Evolutionary conservation across 2,888 invertebrate genomes (phyloP).

Genomic region (Troides aeacus): DNA sequence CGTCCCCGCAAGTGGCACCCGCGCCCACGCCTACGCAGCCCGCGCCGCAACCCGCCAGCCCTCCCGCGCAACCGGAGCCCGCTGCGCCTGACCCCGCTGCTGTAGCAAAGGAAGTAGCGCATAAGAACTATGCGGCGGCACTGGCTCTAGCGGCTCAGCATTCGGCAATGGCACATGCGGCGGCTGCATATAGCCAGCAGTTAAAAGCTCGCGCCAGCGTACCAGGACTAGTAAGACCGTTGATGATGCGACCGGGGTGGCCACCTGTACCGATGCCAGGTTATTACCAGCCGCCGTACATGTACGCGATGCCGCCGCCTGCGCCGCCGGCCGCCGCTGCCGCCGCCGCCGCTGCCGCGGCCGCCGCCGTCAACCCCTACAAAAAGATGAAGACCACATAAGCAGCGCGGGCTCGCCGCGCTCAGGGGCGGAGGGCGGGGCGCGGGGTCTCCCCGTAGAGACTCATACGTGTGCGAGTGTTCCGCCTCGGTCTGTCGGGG

Average conservation of each 20-base stretch:
- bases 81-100: slow-evolving; percentile 81
- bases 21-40: slow-evolving; percentile 48
- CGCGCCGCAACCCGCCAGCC: slow-evolving; percentile 74
- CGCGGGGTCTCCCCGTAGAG: slow-evolving; percentile 78
- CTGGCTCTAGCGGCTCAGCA: slow-evolving; percentile 74
- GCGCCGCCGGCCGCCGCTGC: slow-evolving; percentile 68
- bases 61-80: slow-evolving; percentile 40
- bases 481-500: slow-evolving; percentile 76
- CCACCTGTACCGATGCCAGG: slow-evolving; percentile 71
- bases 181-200: slow-evolving; percentile 70
- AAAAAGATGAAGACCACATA: slow-evolving; percentile 95
- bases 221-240: slow-evolving; percentile 68
- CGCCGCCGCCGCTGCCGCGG: slow-evolving; percentile 64
- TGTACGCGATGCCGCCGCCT: slow-evolving; percentile 77
- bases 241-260: slow-evolving; percentile 71
- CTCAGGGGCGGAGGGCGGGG: slow-evolving; percentile 71
- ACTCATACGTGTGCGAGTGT: slow-evolving; percentile 72
- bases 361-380: slow-evolving; percentile 86
- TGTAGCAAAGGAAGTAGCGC: slow-evolving; percentile 89
- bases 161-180: slow-evolving; percentile 67
- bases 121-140: slow-evolving; percentile 89
- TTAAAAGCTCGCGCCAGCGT: slow-evolving; percentile 86
- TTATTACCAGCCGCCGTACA: slow-evolving; percentile 76
- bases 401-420: slow-evolving; percentile 49
- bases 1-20: slow-evolving; percentile 42